These are phyloP conservation scores for Hemistola chrysoprasaria DNA, from an alignment of 2,888 invertebrate species.

Conservation along the genomic window DNA sequence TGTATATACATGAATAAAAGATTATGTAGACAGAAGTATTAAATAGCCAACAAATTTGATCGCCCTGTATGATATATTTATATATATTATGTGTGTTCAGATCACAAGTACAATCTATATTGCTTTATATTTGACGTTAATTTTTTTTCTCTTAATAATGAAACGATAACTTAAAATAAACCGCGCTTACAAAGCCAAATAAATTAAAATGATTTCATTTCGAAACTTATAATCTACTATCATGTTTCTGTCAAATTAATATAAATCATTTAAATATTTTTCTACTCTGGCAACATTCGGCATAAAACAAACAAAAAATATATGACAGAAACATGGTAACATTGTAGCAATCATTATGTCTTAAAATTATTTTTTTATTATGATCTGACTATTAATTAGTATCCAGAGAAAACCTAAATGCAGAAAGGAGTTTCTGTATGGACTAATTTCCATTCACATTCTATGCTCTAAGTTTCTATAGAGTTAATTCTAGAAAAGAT, in stretches of 20 bases:
- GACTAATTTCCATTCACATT: conserved; percentile 65
- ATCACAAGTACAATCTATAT: conserved; percentile 52
- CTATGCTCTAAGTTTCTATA: conserved; percentile 43
- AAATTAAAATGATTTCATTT: conserved; percentile 40
- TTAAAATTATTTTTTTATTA: conserved; percentile 50
- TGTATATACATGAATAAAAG: conserved; percentile 38
- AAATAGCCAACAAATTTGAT: conserved; percentile 53
- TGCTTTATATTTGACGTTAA: conserved; percentile 43
- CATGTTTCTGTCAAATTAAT: conserved; percentile 43
- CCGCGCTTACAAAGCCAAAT: conserved; percentile 47
- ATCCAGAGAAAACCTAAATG: conserved; percentile 64
- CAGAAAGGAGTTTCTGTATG: conserved; percentile 51
- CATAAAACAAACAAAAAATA: conserved; percentile 35
- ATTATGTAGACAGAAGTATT: conserved; percentile 29
- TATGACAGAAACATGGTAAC: conserved; percentile 56
- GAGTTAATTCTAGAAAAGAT: conserved; percentile 24
- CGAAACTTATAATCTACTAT: conserved; percentile 50
- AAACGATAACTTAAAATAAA: conserved; percentile 35
- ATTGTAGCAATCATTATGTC: conserved; percentile 35
- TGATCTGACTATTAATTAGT: conserved; percentile 43
- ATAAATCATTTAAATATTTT: conserved; percentile 23
- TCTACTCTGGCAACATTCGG: conserved; percentile 53
- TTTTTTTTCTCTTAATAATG: conserved; percentile 18
- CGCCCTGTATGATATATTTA: conserved; percentile 55
- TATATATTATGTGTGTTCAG: conserved; percentile 47